Conservation (phyloP, 2,888 invertebrate genomes). For the Drosophila meridiana region DNA sequence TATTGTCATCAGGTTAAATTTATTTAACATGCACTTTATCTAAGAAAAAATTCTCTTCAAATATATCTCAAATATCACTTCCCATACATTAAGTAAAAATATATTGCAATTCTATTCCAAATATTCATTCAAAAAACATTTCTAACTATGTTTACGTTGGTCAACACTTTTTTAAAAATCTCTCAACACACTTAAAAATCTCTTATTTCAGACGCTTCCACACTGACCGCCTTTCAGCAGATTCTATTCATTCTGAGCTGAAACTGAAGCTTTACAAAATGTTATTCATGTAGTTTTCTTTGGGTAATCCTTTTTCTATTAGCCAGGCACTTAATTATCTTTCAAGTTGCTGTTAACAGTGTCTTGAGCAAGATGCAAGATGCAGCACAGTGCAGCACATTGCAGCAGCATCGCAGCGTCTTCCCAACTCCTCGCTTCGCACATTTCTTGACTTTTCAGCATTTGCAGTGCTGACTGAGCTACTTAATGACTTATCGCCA, state of each 20-base stretch:
- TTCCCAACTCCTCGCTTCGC: neutral
- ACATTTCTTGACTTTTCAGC: slow-evolving; percentile 51
- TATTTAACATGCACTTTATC: neutral
- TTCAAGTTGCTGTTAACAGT: slow-evolving; percentile 14
- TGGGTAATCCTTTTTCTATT: slow-evolving; percentile 8
- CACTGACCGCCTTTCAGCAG: neutral
- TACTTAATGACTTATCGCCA: slow-evolving; percentile 74
- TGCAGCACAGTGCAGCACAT: slow-evolving; percentile 1
- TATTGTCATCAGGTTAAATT: too few species aligned
- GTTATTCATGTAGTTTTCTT: slow-evolving; percentile 3
- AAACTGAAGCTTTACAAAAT: neutral
- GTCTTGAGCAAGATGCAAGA: slow-evolving; percentile 33
- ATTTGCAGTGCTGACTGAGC: slow-evolving; percentile 57
- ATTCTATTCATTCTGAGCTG: slow-evolving; percentile 2
- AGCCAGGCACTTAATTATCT: slow-evolving; percentile 21
- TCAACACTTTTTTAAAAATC: neutral
- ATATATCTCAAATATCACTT: neutral
- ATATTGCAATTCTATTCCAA: neutral
- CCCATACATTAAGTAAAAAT: neutral
- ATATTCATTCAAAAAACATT: neutral
- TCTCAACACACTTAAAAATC: neutral
- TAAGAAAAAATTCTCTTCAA: neutral
- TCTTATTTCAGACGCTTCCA: too few species aligned
- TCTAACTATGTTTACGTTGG: neutral
- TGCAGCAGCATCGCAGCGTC: neutral